Conservation (phyloP, 2,797 vertebrate species). For the Alfaro cultratus region DNA sequence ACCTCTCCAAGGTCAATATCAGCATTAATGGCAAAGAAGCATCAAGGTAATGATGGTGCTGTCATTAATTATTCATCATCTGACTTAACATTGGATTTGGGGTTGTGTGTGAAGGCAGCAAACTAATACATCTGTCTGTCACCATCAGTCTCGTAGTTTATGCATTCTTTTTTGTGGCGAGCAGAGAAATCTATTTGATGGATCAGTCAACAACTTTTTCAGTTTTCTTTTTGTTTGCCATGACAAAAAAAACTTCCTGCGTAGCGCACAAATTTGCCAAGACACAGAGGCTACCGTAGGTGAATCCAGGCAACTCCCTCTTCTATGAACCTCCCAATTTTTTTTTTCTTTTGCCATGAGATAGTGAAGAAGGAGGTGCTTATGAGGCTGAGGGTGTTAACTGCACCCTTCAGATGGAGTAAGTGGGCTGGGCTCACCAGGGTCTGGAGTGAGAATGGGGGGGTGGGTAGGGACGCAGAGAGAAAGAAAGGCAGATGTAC, state of each 20-base stretch:
- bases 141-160: conserved; percentile 10
- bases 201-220: background rate
- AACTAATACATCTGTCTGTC: conserved; percentile 21
- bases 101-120: conserved; percentile 20
- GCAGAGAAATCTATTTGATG: background rate
- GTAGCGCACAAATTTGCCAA: conserved; percentile 45
- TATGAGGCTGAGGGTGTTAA: conserved; percentile 60
- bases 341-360: conserved; percentile 18
- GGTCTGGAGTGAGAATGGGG: conserved; percentile 58
- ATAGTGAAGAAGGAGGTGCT: conserved; percentile 31
- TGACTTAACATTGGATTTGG: conserved; percentile 29
- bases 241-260: conserved; percentile 26
- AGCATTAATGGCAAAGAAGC: conserved; percentile 54
- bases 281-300: conserved; percentile 43
- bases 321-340: conserved; percentile 37
- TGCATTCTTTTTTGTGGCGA: conserved; percentile 21
- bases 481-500: conserved; percentile 57
- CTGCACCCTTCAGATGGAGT: conserved; percentile 67
- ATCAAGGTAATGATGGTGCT: conserved; percentile 58
- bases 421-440: conserved; percentile 61
- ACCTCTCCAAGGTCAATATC: conserved; percentile 71
- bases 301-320: conserved; percentile 41
- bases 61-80: conserved; percentile 80
- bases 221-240: conserved; percentile 8
- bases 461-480: conserved; percentile 57